Percentiles rank a stretch among this genome's conserved stretches.
Evolutionary conservation across 2,113 vertebrate species (phyloP).

Genomic region (Tupaia chinensis): DNA sequence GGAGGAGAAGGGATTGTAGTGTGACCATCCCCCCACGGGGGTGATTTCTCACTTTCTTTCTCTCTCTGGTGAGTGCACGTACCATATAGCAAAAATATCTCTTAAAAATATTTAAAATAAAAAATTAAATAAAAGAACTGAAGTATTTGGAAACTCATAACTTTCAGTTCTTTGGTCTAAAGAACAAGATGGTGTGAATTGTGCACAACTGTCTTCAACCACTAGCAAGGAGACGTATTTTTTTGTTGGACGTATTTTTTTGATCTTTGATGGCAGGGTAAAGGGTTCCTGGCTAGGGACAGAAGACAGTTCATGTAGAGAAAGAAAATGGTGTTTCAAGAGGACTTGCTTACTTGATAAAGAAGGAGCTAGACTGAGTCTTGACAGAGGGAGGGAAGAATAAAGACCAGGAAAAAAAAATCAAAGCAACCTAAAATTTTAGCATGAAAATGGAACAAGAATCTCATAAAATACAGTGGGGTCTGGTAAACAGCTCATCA

Average conservation of each 20-base stretch:
- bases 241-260: not conserved
- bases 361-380: not conserved
- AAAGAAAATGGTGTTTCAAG: not conserved
- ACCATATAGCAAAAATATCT: no score
- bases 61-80: no score
- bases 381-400: not conserved
- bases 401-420: not conserved
- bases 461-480: not conserved
- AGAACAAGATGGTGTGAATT: not conserved
- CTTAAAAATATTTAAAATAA: no score
- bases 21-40: no score
- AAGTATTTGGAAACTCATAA: not conserved
- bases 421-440: not conserved
- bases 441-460: not conserved
- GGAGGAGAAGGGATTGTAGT: no score
- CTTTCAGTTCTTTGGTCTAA: not conserved
- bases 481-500: not conserved
- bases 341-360: not conserved
- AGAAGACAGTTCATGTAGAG: not conserved
- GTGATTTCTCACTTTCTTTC: no score
- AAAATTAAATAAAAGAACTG: no score
- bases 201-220: not conserved
- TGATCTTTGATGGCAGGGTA: not conserved
- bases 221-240: not conserved
- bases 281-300: not conserved